Conservation (phyloP, 2,888 invertebrate genomes). For the Minunthozetes semirufus region DNA sequence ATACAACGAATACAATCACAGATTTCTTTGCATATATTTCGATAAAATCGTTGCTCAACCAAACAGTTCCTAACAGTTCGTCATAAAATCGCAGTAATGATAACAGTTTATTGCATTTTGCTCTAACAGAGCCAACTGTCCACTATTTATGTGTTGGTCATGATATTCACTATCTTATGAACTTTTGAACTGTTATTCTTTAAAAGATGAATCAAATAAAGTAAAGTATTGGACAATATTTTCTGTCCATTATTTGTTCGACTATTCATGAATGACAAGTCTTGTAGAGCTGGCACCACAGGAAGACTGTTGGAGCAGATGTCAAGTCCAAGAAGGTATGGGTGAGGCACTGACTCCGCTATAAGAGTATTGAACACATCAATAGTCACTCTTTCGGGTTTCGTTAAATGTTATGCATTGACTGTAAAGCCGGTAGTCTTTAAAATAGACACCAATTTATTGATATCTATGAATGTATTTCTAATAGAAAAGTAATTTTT, state of each 20-base stretch:
- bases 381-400: neutral
- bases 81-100: too few relatives aligned
- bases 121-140: neutral
- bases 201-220: slow-evolving; percentile 16
- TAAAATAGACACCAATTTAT: neutral
- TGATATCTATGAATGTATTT: neutral
- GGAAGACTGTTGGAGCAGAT: slow-evolving; percentile 23
- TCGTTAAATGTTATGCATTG: neutral
- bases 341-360: slow-evolving; percentile 1
- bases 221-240: neutral
- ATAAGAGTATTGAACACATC: neutral
- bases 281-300: slow-evolving; percentile 14
- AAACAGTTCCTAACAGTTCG: too few relatives aligned
- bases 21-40: too few relatives aligned
- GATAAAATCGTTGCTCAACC: too few relatives aligned
- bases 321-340: slow-evolving; percentile 22
- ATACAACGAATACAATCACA: too few relatives aligned
- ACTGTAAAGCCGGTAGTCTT: neutral
- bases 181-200: slow-evolving; percentile 11
- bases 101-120: too few relatives aligned
- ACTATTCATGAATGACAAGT: neutral
- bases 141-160: slow-evolving; percentile 10
- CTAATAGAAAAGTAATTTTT: neutral
- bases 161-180: neutral
- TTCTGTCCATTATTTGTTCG: neutral